phyloP scores from a whole-genome alignment of 2,113 vertebrate species.

The Laterallus jamaicensis region DNA sequence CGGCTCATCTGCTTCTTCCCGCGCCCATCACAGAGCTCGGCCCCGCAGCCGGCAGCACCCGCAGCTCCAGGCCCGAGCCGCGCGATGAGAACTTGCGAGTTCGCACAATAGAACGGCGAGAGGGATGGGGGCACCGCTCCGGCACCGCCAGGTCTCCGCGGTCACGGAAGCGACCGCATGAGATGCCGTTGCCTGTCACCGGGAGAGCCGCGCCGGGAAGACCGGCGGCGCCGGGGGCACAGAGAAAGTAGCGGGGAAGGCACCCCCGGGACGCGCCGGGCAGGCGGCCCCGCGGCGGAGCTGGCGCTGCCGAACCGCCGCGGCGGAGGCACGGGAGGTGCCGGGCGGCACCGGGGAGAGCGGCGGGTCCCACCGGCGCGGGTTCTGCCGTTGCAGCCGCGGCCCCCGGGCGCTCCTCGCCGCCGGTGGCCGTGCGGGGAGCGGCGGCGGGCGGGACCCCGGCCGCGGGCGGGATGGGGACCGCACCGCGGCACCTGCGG shows the following conservation, averaged over 20 bases:
- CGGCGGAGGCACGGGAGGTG: not conserved
- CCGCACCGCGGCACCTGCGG: not conserved
- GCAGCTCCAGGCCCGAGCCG: not conserved
- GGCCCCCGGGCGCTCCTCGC: too few species aligned
- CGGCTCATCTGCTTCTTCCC: not conserved
- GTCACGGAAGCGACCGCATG: not conserved
- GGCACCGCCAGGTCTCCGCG: not conserved
- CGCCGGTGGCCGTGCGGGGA: too few species aligned
- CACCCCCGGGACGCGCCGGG: accelerated
- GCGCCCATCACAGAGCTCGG: not conserved
- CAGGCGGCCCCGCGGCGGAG: not conserved
- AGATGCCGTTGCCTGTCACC: not conserved
- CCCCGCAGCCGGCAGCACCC: not conserved
- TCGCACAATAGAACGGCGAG: not conserved
- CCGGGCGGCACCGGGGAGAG: not conserved
- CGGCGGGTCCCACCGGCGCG: too few species aligned
- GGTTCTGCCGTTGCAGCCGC: accelerated
- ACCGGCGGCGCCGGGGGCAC: not conserved
- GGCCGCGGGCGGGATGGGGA: too few species aligned
- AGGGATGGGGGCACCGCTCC: not conserved
- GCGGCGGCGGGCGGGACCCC: too few species aligned
- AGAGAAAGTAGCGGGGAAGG: not conserved
- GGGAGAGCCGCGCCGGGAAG: not conserved
- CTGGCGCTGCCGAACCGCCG: not conserved
- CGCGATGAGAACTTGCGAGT: not conserved